phyloP scores from a whole-genome alignment of 1,140 invertebrate species.

The Phymorhynchus buccinoides region DNA sequence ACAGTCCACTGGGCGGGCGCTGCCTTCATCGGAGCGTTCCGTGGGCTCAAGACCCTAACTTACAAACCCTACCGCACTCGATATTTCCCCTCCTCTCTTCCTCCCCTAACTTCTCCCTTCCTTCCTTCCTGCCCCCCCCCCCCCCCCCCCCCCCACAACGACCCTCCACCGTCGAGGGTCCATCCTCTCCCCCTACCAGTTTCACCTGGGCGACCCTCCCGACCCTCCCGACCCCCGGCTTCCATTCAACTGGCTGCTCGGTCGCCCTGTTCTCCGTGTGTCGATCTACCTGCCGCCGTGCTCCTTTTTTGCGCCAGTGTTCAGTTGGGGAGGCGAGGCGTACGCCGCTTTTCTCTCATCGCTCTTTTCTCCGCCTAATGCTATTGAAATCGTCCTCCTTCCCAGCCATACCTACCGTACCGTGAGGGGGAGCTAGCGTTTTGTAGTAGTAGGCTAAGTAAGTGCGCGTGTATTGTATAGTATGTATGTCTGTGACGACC shows the following conservation, averaged over 20 bases:
- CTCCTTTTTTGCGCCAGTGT: not conserved
- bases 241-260: not conserved
- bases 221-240: not conserved
- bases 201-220: slow-evolving; percentile 4
- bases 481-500: too few relatives aligned
- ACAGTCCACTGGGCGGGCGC: not conserved
- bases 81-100: not conserved
- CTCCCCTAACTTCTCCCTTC: not conserved
- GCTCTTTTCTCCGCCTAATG: not conserved
- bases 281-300: not conserved
- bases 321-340: not conserved
- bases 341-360: not conserved
- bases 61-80: too few relatives aligned
- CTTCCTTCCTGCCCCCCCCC: not conserved
- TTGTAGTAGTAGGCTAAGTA: too few relatives aligned
- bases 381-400: too few relatives aligned
- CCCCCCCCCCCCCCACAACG: not conserved
- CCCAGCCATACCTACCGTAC: too few relatives aligned
- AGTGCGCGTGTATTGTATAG: too few relatives aligned
- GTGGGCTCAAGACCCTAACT: not conserved
- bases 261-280: too few relatives aligned
- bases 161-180: too few relatives aligned
- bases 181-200: not conserved
- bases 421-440: too few relatives aligned
- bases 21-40: not conserved